These are phyloP conservation scores for Centruroides vittatus DNA, from an alignment of 1,140 invertebrate genomes.

Conservation along the genomic window DNA sequence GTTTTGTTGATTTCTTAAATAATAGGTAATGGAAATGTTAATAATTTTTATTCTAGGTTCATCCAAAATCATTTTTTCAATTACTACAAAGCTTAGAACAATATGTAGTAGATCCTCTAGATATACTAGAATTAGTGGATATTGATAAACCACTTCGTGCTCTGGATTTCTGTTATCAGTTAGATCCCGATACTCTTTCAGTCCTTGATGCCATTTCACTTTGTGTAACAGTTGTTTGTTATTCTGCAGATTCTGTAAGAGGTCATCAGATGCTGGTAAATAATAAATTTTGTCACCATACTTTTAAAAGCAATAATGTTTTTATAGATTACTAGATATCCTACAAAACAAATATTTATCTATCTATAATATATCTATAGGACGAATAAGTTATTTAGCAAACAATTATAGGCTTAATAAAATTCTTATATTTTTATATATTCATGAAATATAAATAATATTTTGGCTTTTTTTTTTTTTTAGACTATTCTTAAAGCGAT, in stretches of 20 bases:
- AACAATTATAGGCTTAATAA: too few species aligned
- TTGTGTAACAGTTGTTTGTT: constrained; percentile 94
- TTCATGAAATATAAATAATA: not conserved
- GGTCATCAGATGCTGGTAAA: constrained; percentile 87
- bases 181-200: constrained; percentile 86
- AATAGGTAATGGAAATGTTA: not conserved
- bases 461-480: constrained; percentile 19
- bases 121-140: constrained; percentile 88
- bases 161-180: constrained; percentile 93
- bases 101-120: constrained; percentile 80
- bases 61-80: constrained; percentile 23
- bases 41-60: constrained; percentile 13
- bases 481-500: constrained; percentile 92
- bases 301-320: too few species aligned
- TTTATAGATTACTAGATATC: too few species aligned
- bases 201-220: constrained; percentile 86
- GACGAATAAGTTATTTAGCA: too few species aligned
- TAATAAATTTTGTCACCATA: not conserved
- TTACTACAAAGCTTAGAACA: constrained; percentile 58
- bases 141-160: constrained; percentile 84
- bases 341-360: too few species aligned
- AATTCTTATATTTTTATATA: too few species aligned
- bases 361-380: too few species aligned
- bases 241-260: constrained; percentile 85
- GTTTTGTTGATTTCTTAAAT: not conserved